phyloP scores from a whole-genome alignment of 1,140 invertebrate species.

The Dinoponera quadriceps region DNA sequence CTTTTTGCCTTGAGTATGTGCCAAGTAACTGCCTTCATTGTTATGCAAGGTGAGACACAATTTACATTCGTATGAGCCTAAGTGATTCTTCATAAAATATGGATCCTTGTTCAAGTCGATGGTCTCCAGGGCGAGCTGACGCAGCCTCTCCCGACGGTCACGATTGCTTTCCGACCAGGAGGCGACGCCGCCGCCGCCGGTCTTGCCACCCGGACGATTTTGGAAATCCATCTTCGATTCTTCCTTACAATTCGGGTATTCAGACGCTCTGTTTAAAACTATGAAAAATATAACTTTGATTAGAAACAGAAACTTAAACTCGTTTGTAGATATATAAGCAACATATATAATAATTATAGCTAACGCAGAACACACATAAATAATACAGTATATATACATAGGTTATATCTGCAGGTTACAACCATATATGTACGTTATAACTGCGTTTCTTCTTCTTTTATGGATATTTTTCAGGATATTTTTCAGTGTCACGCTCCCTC shows the following conservation, averaged over 20 bases:
- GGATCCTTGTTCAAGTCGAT: constrained; percentile 99
- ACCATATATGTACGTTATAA: no score
- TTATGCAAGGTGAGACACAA: constrained; percentile 99
- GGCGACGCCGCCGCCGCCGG: constrained; percentile 98
- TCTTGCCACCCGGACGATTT: constrained; percentile 99
- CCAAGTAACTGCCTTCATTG: constrained; percentile 99
- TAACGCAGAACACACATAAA: no score
- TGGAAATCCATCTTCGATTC: constrained; percentile 95
- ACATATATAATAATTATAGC: no score
- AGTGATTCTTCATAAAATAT: constrained; percentile 99
- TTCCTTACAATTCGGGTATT: background rate
- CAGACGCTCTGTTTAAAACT: no score
- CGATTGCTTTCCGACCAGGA: constrained; percentile 99
- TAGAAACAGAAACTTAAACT: no score
- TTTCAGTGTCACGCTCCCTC: no score
- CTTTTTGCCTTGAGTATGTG: constrained; percentile 99
- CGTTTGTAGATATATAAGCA: no score
- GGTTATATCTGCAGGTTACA: no score
- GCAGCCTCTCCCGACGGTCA: constrained; percentile 97
- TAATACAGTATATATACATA: no score
- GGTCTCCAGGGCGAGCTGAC: constrained; percentile 98
- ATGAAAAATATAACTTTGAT: no score
- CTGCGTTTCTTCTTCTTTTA: no score
- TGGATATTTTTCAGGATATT: no score
- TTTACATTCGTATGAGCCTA: constrained; percentile 99